phyloP scores from a whole-genome alignment of 2,797 vertebrate genomes.

The Sciaenops ocellatus region DNA sequence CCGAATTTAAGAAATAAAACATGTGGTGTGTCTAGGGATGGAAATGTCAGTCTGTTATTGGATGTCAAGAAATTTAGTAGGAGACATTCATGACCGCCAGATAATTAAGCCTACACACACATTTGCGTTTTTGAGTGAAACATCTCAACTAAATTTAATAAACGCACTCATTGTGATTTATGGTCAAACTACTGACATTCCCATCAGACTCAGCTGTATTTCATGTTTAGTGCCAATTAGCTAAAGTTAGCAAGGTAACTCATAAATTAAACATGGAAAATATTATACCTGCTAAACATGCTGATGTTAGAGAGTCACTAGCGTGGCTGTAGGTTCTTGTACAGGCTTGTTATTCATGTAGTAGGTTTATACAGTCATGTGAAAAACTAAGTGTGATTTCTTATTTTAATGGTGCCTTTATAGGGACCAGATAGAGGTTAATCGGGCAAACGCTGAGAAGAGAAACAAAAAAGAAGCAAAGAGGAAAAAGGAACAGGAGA shows the following conservation, averaged over 20 bases:
- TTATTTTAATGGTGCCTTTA: not conserved
- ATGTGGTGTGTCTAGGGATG: not conserved
- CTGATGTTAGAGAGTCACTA: not conserved
- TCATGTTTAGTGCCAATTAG: not conserved
- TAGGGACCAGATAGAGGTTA: slow-evolving; percentile 54
- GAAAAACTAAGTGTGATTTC: not conserved
- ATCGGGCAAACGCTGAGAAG: slow-evolving; percentile 12
- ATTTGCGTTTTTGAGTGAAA: not conserved
- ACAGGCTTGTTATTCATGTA: not conserved
- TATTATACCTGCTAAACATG: not conserved
- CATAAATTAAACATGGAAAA: not conserved
- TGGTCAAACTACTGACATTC: not conserved
- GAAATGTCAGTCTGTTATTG: not conserved
- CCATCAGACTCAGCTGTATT: not conserved
- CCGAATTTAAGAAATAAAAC: not conserved
- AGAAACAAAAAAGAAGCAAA: slow-evolving; percentile 68
- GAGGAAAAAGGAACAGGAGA: slow-evolving; percentile 68
- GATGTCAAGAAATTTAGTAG: not conserved
- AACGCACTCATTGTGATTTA: too few species aligned
- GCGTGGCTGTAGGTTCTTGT: not conserved
- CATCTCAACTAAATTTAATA: not conserved
- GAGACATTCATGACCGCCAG: not conserved
- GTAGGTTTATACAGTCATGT: not conserved
- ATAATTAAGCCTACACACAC: too few species aligned
- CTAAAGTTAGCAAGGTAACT: not conserved